Conservation (phyloP, 2,113 vertebrate species). For the Amia ocellicauda region DNA sequence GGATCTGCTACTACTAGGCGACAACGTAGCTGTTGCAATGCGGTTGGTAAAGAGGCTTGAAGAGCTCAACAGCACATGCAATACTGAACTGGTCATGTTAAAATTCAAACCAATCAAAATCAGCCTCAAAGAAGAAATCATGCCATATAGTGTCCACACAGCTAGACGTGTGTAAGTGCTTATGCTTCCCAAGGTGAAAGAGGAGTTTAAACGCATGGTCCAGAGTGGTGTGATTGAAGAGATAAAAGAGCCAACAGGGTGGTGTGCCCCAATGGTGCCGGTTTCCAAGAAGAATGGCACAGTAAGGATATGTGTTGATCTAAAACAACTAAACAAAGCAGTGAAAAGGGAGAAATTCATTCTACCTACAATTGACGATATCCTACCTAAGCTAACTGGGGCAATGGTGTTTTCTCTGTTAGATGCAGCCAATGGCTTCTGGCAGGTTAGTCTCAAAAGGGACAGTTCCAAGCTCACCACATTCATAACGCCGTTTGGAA, state of each 20-base stretch:
- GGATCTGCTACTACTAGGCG: neutral
- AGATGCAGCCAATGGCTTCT: neutral
- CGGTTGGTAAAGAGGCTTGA: neutral
- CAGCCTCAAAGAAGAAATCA: neutral
- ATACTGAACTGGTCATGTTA: neutral
- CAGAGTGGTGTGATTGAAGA: neutral
- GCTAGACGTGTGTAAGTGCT: neutral
- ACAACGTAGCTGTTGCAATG: neutral
- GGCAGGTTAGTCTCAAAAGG: neutral
- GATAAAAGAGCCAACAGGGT: neutral
- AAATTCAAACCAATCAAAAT: neutral
- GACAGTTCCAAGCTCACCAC: neutral
- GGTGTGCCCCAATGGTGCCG: constrained; percentile 1
- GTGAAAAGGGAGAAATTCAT: neutral
- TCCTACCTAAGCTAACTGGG: neutral
- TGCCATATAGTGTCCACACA: neutral
- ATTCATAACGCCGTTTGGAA: constrained; percentile 8
- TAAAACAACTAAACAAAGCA: neutral
- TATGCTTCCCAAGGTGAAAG: neutral
- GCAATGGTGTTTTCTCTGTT: constrained; percentile 4
- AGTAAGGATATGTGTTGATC: neutral
- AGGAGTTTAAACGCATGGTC: neutral
- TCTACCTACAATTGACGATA: neutral
- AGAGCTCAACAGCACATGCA: neutral
- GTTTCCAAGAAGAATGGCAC: neutral